A percentile compares a stretch with the other conserved stretches of the same genome.
phyloP scores from a whole-genome alignment of 2,888 invertebrate genomes.

The Drosophila maculinotata region DNA sequence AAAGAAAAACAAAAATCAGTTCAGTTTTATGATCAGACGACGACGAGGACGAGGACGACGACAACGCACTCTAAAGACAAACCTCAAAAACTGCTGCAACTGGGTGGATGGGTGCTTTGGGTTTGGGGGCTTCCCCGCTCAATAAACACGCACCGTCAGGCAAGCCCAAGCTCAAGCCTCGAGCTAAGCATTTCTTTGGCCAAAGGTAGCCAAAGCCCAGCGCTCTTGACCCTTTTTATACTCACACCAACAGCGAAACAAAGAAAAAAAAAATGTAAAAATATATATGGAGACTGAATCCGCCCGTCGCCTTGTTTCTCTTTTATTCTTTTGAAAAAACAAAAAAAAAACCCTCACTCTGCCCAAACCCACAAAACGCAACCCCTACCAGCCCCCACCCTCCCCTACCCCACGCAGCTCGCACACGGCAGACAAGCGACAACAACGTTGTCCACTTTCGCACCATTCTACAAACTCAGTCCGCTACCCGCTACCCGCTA shows the following conservation, averaged over 20 bases:
- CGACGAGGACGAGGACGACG: not conserved
- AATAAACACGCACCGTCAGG: slow-evolving; percentile 57
- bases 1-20: slow-evolving; percentile 46
- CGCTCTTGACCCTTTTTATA: slow-evolving; percentile 78
- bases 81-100: slow-evolving; percentile 45
- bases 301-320: slow-evolving; percentile 35
- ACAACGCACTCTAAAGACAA: slow-evolving; percentile 38
- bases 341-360: slow-evolving; percentile 70
- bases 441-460: slow-evolving; percentile 79
- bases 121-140: slow-evolving; percentile 24
- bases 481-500: not conserved
- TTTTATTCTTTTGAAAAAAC: slow-evolving; percentile 54
- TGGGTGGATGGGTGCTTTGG: slow-evolving; percentile 49
- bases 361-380: slow-evolving; percentile 38
- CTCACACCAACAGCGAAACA: slow-evolving; percentile 48
- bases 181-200: slow-evolving; percentile 49
- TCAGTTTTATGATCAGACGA: slow-evolving; percentile 62
- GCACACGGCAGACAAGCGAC: slow-evolving; percentile 71
- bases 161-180: slow-evolving; percentile 5
- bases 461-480: slow-evolving; percentile 50
- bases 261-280: not conserved
- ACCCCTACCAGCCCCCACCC: not conserved
- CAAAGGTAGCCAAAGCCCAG: slow-evolving; percentile 54
- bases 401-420: slow-evolving; percentile 14
- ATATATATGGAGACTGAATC: slow-evolving; percentile 23